These are phyloP conservation scores for Athene noctua DNA, from an alignment of 2,113 vertebrate genomes.

Conservation along the genomic window DNA sequence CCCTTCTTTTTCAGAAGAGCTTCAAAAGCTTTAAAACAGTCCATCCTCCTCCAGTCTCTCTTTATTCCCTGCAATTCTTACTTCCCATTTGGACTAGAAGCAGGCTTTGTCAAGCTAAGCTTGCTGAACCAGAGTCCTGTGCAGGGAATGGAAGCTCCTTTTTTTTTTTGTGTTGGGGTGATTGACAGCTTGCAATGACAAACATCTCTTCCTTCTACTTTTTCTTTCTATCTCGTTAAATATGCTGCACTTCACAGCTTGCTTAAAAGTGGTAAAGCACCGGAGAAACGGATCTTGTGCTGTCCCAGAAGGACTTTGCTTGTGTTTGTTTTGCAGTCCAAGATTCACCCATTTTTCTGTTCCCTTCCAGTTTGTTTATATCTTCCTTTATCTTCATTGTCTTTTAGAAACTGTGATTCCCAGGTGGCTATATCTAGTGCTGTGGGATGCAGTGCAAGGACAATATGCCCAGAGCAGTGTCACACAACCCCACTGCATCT, in stretches of 20 bases:
- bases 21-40: neutral
- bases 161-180: neutral
- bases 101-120: neutral
- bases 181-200: neutral
- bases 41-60: neutral
- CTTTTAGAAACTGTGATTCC: neutral
- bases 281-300: neutral
- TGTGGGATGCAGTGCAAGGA: neutral
- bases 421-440: neutral
- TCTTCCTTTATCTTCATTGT: neutral
- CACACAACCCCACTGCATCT: neutral
- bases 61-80: neutral
- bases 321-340: neutral
- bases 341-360: neutral
- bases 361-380: neutral
- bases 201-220: neutral
- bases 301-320: neutral
- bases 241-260: neutral
- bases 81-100: neutral
- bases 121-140: neutral
- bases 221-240: neutral
- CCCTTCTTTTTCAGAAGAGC: neutral
- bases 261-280: neutral
- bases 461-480: neutral
- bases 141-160: neutral